Evolutionary conservation across 2,113 vertebrate genomes (phyloP), one percentile per base, ranked within the genome.

Genomic region (Perccottus glenii): DNA sequence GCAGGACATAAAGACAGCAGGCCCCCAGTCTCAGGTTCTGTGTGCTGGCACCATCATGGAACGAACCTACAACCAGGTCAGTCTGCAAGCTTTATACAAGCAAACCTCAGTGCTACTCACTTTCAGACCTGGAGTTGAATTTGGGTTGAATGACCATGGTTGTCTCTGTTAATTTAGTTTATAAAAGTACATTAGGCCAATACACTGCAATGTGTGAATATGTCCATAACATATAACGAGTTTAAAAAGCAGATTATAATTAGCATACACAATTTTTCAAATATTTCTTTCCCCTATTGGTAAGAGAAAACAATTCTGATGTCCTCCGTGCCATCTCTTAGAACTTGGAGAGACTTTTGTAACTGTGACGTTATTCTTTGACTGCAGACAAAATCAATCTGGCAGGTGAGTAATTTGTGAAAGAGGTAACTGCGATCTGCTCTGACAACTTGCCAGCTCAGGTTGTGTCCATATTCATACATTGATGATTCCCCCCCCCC

Each of bases 1-100:
- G 60, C 97, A 99, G 81, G 98, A 99, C 79, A 95, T 98, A 74
- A 99, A 96, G 90, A 99, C 96, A 0, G 98, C 98, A 0, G 98
- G 98, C 1, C 98, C 97, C 52, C 96, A 98, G 84, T 98, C 97
- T 33, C 98, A 98, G 91, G 93, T 99, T 81, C 91, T 99, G 82
- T 91, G 87, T 82, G 93, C 93, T 62, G 92, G 95, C 60, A 89
- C 91, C 2, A 87, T 94, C 51, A 90, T 94, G 90, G 98, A 98
- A 70, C 95, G 98, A 53, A 92, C 92, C 79, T 94, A 94, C 5
- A 91, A 92, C 77, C 97, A 99, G 96, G 98, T 98, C 89, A 96
- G 96, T 88, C 36, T 48, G 5, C 51, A 45, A 71, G 58, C 38
- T n/a, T 6, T 0, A n/a, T 14, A 40, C 32, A 59, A n/a, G 1